phyloP scores from a whole-genome alignment of 1,140 invertebrate species.

The Phthorimaea operculella region DNA sequence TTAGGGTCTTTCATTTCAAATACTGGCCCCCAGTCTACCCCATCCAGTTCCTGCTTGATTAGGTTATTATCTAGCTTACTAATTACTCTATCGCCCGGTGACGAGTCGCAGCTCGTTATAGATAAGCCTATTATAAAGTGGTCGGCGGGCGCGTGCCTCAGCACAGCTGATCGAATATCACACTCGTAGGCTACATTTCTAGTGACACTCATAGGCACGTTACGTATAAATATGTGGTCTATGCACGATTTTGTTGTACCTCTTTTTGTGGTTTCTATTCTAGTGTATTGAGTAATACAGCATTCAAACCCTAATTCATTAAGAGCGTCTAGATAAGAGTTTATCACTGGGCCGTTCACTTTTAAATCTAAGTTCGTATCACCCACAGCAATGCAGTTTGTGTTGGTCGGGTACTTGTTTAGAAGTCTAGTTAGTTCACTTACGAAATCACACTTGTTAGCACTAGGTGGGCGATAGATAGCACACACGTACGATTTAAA shows the following conservation, averaged over 20 bases:
- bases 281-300: slow-evolving; percentile 6
- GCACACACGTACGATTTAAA: slow-evolving; percentile 2
- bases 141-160: slow-evolving; percentile 7
- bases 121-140: slow-evolving; percentile 7
- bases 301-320: background rate
- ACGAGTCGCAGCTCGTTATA: background rate
- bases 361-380: slow-evolving; percentile 8
- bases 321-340: slow-evolving; percentile 5
- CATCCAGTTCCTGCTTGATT: background rate
- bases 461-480: slow-evolving; percentile 9
- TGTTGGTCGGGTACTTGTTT: background rate
- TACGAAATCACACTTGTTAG: slow-evolving; percentile 1
- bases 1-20: slow-evolving; percentile 2
- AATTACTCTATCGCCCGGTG: background rate
- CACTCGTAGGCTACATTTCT: too few species aligned
- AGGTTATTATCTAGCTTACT: slow-evolving; percentile 3
- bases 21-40: slow-evolving; percentile 1
- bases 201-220: background rate
- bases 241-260: slow-evolving; percentile 8
- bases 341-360: background rate
- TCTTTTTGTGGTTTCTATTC: slow-evolving; percentile 5
- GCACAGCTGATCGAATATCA: slow-evolving; percentile 7
- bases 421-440: background rate
- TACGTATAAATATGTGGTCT: slow-evolving; percentile 8
- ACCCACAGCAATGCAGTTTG: background rate